A percentile compares a stretch with the other conserved stretches of the same genome.
Evolutionary conservation across 2,888 invertebrate genomes (phyloP).

Genomic region (Norana najaformis): DNA sequence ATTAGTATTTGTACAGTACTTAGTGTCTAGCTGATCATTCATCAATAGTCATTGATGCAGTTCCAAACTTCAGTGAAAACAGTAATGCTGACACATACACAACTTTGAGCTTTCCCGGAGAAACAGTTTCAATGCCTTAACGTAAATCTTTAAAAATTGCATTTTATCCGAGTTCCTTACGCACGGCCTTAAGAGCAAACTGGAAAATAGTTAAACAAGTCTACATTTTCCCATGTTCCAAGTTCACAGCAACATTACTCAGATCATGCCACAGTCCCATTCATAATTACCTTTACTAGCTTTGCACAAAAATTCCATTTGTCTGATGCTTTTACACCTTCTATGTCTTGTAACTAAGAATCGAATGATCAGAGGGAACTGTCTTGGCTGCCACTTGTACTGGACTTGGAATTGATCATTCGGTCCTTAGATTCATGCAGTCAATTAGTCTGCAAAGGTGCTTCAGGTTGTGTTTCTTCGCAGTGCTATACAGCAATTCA

Average conservation of each 20-base stretch:
- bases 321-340: not conserved
- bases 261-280: too few species aligned
- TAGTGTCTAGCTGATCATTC: not conserved
- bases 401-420: not conserved
- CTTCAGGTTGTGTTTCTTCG: not conserved
- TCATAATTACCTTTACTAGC: too few species aligned
- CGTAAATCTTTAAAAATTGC: not conserved
- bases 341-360: not conserved
- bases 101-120: not conserved
- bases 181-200: too few species aligned
- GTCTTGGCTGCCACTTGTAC: not conserved
- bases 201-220: too few species aligned
- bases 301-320: too few species aligned
- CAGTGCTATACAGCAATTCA: not conserved
- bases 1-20: too few species aligned
- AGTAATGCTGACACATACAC: not conserved
- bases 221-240: too few species aligned
- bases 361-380: not conserved
- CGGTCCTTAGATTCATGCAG: not conserved
- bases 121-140: not conserved
- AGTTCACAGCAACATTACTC: too few species aligned
- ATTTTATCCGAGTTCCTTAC: not conserved
- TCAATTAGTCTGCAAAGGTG: not conserved
- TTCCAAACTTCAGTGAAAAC: not conserved
- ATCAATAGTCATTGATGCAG: not conserved